phyloP scores from a whole-genome alignment of 2,888 invertebrate genomes.

The Phanerotoma sp. region DNA sequence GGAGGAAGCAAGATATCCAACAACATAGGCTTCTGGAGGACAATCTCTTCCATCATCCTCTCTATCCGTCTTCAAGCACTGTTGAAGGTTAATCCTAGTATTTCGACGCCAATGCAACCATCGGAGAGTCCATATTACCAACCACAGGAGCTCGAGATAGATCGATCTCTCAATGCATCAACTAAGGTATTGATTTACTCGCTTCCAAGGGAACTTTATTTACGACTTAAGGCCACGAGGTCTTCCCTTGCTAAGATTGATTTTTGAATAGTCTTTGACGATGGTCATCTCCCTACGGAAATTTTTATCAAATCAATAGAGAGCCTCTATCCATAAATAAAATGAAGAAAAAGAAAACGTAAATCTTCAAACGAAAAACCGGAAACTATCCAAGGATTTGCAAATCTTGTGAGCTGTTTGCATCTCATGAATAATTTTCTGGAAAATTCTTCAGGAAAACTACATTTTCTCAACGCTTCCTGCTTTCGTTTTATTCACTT shows the following conservation, averaged over 20 bases:
- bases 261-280: not conserved
- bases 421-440: constrained; percentile 9
- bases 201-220: constrained; percentile 7
- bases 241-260: not conserved
- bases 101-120: not conserved
- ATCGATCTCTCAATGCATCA: constrained; percentile 4
- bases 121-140: constrained; percentile 6
- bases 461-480: not conserved
- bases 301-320: not conserved
- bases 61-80: not conserved
- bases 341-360: not conserved
- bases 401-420: constrained; percentile 9
- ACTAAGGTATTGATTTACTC: constrained; percentile 1
- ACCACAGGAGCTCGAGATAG: constrained; percentile 2
- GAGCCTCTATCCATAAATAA: not conserved
- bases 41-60: constrained; percentile 1
- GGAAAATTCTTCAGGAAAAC: not conserved
- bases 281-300: constrained; percentile 2
- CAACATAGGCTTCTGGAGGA: constrained; percentile 4
- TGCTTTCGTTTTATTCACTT: not conserved
- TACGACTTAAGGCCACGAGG: not conserved
- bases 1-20: not conserved
- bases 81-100: not conserved
- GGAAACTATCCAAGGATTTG: constrained; percentile 5
- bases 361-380: not conserved